phyloP scores from a whole-genome alignment of 2,888 invertebrate species.

The Belgica antarctica region DNA sequence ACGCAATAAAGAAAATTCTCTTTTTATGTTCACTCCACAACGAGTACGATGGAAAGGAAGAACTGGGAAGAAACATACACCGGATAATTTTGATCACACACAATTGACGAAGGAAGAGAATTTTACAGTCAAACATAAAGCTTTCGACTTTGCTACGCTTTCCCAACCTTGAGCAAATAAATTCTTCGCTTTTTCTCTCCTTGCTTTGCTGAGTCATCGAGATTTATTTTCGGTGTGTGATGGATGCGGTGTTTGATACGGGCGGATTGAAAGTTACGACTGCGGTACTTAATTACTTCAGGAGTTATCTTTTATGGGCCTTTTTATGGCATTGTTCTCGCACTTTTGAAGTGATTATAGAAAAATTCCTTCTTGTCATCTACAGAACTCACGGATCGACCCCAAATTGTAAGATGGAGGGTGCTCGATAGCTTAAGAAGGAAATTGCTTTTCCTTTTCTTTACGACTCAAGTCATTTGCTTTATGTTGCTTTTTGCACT shows the following conservation, averaged over 20 bases:
- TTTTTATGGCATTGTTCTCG: no score
- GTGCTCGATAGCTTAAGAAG: conserved; percentile 18
- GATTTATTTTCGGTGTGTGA: conserved; percentile 24
- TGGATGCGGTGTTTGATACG: not conserved
- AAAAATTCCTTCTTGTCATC: conserved; percentile 5
- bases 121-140: conserved; percentile 8
- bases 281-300: no score
- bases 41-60: not conserved
- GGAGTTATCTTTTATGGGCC: no score
- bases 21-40: not conserved
- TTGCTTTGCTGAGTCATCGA: conserved; percentile 37
- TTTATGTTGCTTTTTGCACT: not conserved
- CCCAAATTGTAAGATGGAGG: no score
- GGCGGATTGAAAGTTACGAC: no score
- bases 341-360: no score
- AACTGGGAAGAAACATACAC: conserved; percentile 2
- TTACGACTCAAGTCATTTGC: not conserved
- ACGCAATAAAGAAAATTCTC: not conserved
- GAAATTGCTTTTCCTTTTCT: conserved; percentile 36
- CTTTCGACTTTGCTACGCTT: conserved; percentile 9
- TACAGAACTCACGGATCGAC: not conserved
- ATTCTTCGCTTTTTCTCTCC: conserved; percentile 4
- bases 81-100: conserved; percentile 35
- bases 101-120: conserved; percentile 33
- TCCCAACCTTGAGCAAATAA: not conserved